Evolutionary conservation across 2,797 vertebrate genomes (phyloP).

Genomic region (Sciurus carolinensis): DNA sequence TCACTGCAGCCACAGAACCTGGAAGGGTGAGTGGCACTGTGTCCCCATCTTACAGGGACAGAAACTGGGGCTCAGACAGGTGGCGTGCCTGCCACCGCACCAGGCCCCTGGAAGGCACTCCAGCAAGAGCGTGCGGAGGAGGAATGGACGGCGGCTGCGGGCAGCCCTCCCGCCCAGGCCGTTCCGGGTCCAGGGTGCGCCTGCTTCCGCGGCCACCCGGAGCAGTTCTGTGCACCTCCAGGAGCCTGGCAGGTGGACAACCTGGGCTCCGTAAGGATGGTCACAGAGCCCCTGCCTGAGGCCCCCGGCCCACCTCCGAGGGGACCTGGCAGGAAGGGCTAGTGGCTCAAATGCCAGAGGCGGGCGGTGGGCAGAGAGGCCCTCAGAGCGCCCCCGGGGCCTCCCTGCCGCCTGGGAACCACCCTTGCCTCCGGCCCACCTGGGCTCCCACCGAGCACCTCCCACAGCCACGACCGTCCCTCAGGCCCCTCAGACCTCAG

Average conservation of each 20-base stretch:
- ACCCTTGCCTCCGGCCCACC: constrained; percentile 1
- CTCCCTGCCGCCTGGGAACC: constrained; percentile 67
- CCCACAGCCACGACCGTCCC: neutral
- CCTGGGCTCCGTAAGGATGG: neutral
- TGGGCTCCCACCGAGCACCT: constrained; percentile 49
- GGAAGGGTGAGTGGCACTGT: neutral
- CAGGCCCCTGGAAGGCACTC: neutral
- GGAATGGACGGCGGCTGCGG: neutral
- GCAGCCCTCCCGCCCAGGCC: neutral
- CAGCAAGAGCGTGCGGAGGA: neutral
- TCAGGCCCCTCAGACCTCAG: neutral
- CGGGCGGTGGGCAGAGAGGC: constrained; percentile 25
- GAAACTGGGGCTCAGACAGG: constrained; percentile 54
- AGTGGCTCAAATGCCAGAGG: constrained; percentile 13
- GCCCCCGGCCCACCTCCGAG: constrained; percentile 37
- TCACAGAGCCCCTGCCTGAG: constrained; percentile 17
- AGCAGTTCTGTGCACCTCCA: constrained; percentile 31
- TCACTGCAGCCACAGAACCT: neutral
- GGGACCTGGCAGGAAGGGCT: constrained; percentile 39
- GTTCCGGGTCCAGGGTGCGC: neutral
- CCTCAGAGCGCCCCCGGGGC: neutral
- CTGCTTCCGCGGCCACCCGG: fast-evolving
- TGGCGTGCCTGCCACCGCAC: constrained; percentile 13
- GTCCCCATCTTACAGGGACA: neutral
- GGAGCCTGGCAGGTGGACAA: constrained; percentile 15